These are phyloP conservation scores for Charadrius vociferus DNA, from an alignment of 2,113 vertebrate species.

Conservation along the genomic window DNA sequence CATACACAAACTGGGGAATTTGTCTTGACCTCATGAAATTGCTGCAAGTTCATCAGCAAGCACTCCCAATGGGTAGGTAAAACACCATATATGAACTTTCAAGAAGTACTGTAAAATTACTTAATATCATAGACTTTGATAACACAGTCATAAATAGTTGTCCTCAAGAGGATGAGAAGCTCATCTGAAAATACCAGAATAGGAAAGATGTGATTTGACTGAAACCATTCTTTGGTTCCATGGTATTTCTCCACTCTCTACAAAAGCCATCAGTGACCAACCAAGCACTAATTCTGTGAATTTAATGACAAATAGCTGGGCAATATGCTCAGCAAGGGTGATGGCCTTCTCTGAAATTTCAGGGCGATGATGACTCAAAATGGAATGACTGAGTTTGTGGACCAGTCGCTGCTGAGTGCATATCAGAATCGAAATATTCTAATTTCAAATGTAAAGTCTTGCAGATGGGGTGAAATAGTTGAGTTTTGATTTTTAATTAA, in stretches of 20 bases:
- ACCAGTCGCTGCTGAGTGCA: neutral
- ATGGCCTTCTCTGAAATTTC: neutral
- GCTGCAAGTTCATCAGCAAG: neutral
- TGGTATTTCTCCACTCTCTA: neutral
- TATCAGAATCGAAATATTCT: conserved; percentile 23
- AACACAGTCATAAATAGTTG: neutral
- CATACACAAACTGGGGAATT: neutral
- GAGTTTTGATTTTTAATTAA: neutral
- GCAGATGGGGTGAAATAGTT: neutral
- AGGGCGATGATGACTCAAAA: neutral
- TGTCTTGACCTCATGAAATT: neutral
- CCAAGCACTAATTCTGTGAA: neutral
- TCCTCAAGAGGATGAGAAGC: neutral
- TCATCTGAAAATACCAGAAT: neutral
- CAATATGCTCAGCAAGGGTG: neutral
- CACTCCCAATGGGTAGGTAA: neutral
- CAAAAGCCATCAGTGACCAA: neutral
- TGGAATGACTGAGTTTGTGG: neutral
- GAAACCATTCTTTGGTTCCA: neutral
- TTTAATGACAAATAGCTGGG: neutral
- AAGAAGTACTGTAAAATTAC: neutral
- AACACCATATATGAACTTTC: neutral
- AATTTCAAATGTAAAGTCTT: neutral
- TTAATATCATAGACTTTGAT: neutral
- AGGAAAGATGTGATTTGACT: neutral